Evolutionary conservation across 2,797 vertebrate species (phyloP).

Genomic region (Prionace glauca): DNA sequence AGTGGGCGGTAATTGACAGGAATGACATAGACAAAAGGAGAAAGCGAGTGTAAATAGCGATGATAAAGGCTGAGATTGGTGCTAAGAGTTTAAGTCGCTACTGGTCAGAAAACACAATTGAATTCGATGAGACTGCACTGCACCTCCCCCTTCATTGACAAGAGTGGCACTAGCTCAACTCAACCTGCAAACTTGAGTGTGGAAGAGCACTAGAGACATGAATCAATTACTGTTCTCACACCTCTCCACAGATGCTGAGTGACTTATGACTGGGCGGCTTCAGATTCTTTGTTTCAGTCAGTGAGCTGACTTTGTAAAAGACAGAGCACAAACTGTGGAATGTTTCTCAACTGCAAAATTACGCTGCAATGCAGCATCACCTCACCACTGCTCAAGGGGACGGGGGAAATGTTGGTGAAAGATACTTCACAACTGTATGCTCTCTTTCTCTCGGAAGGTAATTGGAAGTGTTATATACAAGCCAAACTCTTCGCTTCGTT

Average conservation of each 20-base stretch:
- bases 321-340: neutral
- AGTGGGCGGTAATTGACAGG: no score
- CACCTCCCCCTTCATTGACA: neutral
- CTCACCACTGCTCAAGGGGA: neutral
- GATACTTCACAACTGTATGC: neutral
- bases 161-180: neutral
- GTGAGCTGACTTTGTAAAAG: neutral
- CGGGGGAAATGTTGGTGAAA: neutral
- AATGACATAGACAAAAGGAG: no score
- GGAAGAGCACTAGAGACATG: neutral
- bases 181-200: neutral
- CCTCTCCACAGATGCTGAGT: neutral
- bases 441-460: neutral
- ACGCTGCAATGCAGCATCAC: neutral
- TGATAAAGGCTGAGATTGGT: no score
- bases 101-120: neutral
- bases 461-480: neutral
- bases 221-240: neutral
- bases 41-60: no score
- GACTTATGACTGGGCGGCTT: neutral
- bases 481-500: neutral
- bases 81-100: neutral
- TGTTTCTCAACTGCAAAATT: neutral
- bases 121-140: neutral
- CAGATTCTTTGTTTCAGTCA: neutral